These are phyloP conservation scores for Gallinago undulata DNA, from an alignment of 2,113 vertebrate genomes.

Conservation along the genomic window DNA sequence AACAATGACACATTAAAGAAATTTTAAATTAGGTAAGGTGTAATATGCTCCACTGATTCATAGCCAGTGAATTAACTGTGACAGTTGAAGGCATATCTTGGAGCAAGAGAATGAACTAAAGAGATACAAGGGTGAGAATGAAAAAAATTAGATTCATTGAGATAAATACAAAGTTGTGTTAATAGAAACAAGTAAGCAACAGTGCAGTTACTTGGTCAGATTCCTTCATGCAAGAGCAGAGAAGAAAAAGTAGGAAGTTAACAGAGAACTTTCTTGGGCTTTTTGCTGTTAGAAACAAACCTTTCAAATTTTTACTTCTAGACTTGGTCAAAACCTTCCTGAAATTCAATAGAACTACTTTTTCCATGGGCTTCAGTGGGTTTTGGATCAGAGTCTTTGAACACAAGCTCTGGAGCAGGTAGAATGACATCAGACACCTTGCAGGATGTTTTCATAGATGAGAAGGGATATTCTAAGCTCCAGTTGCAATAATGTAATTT, in stretches of 20 bases:
- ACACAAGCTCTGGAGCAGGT: not conserved
- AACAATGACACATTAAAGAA: not conserved
- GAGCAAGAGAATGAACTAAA: not conserved
- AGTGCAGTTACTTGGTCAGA: fast-evolving
- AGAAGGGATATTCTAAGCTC: not conserved
- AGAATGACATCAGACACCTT: not conserved
- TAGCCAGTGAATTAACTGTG: not conserved
- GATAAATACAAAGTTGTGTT: not conserved
- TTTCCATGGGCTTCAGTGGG: not conserved
- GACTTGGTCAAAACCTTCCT: not conserved
- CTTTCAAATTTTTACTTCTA: not conserved
- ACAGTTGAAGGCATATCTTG: not conserved
- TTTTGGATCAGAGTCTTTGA: not conserved
- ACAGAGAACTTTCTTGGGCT: not conserved
- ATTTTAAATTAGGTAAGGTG: not conserved
- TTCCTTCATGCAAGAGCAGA: not conserved
- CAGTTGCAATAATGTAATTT: not conserved
- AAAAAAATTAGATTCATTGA: not conserved
- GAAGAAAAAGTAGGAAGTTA: not conserved
- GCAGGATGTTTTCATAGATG: not conserved
- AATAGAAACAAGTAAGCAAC: not conserved
- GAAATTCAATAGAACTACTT: not conserved
- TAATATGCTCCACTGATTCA: not conserved
- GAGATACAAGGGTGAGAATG: fast-evolving
- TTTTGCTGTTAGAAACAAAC: not conserved